phyloP scores from a whole-genome alignment of 2,888 invertebrate species.

The Melanostoma mellinum region DNA sequence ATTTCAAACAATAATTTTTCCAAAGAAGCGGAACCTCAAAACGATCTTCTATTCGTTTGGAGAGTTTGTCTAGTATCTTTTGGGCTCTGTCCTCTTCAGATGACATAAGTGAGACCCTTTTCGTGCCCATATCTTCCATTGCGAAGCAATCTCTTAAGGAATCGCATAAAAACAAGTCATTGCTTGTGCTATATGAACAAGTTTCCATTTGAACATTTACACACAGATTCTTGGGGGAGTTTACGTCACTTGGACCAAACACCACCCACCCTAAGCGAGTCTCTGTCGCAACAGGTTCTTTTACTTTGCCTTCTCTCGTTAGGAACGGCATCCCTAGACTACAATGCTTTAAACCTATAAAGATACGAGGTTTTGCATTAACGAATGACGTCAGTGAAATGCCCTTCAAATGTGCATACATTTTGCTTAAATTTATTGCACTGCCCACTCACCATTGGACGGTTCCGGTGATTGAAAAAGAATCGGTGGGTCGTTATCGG shows the following conservation, averaged over 20 bases:
- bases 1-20: too few relatives aligned
- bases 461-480: too few relatives aligned
- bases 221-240: constrained; percentile 1
- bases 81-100: constrained; percentile 18
- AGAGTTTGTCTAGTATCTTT: constrained; percentile 19
- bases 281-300: constrained; percentile 22
- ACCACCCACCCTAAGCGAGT: constrained; percentile 33
- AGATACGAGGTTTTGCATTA: constrained; percentile 19
- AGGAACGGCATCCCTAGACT: constrained; percentile 19
- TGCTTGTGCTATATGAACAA: background rate
- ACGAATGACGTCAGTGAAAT: constrained; percentile 17
- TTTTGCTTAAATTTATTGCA: too few relatives aligned
- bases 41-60: constrained; percentile 28
- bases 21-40: too few relatives aligned
- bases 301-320: constrained; percentile 21
- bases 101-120: constrained; percentile 14
- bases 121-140: constrained; percentile 24
- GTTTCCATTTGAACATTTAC: constrained; percentile 21
- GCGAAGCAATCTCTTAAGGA: constrained; percentile 21
- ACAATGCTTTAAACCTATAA: constrained; percentile 37
- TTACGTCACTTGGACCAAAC: constrained; percentile 24
- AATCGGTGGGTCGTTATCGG: too few relatives aligned
- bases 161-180: constrained; percentile 11
- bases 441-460: too few relatives aligned
- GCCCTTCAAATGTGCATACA: constrained; percentile 4